phyloP scores from a whole-genome alignment of 2,888 invertebrate genomes.

The Polylopha cassiicola region DNA sequence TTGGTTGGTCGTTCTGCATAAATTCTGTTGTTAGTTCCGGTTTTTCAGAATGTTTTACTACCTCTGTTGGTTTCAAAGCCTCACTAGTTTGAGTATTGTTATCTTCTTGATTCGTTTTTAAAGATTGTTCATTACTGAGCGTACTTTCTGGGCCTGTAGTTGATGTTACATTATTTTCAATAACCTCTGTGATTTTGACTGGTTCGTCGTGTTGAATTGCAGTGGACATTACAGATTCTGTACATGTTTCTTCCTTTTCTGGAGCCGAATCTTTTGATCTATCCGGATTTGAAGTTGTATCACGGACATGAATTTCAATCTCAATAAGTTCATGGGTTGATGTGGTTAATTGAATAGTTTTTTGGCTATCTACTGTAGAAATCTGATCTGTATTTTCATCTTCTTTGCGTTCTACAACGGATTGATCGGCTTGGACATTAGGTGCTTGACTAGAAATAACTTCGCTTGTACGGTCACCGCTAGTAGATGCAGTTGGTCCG shows the following conservation, averaged over 20 bases:
- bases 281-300: too few species aligned
- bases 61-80: slow-evolving; percentile 1
- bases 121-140: not conserved
- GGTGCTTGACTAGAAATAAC: not conserved
- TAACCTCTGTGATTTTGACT: not conserved
- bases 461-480: too few species aligned
- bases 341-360: not conserved
- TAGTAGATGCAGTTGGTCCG: too few species aligned
- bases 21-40: not conserved
- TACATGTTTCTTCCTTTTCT: slow-evolving; percentile 6
- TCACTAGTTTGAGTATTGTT: slow-evolving; percentile 2
- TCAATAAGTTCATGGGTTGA: slow-evolving; percentile 10
- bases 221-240: slow-evolving; percentile 3
- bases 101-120: slow-evolving; percentile 1
- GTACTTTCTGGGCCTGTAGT: not conserved
- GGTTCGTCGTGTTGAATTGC: not conserved
- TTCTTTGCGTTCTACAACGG: slow-evolving; percentile 8
- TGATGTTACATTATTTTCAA: not conserved
- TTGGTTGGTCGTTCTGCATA: slow-evolving; percentile 4
- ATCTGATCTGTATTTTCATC: slow-evolving; percentile 2
- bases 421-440: slow-evolving; percentile 16
- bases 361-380: slow-evolving; percentile 1
- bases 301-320: slow-evolving; percentile 17
- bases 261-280: slow-evolving; percentile 4
- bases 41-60: not conserved